phyloP scores from a whole-genome alignment of 2,797 vertebrate genomes.

The Lophotriccus pileatus region DNA sequence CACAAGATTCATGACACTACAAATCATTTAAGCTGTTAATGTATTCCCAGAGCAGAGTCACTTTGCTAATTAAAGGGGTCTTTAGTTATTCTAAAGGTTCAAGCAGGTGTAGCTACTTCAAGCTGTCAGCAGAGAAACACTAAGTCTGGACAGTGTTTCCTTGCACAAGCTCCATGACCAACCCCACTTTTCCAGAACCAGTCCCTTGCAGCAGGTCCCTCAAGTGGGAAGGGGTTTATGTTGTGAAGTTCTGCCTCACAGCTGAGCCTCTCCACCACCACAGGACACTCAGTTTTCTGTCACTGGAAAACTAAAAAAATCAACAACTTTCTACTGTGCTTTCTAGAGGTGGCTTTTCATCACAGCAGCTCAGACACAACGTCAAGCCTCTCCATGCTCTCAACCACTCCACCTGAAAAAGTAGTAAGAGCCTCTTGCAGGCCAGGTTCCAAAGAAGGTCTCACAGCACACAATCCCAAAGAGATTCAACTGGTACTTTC shows the following conservation, averaged over 20 bases:
- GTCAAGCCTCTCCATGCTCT: rapidly evolving
- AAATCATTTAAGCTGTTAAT: not conserved
- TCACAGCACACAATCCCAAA: not conserved
- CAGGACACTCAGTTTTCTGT: not conserved
- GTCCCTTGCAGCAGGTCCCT: not conserved
- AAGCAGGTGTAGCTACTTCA: not conserved
- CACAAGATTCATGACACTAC: not conserved
- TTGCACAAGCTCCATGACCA: not conserved
- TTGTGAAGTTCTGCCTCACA: not conserved
- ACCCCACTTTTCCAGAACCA: not conserved
- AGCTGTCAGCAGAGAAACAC: not conserved
- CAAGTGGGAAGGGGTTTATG: not conserved
- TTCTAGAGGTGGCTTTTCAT: not conserved
- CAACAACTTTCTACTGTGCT: not conserved
- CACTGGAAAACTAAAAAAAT: not conserved
- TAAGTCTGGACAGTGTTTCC: not conserved
- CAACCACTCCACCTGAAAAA: not conserved
- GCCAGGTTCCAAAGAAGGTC: not conserved
- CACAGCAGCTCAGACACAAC: not conserved
- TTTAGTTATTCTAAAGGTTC: not conserved
- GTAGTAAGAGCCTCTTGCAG: not conserved
- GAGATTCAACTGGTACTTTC: not conserved
- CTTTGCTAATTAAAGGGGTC: not conserved
- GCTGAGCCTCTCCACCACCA: not conserved
- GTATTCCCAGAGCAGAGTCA: not conserved